These are phyloP conservation scores for Junco hyemalis DNA, from an alignment of 2,113 vertebrate species.

Conservation along the genomic window DNA sequence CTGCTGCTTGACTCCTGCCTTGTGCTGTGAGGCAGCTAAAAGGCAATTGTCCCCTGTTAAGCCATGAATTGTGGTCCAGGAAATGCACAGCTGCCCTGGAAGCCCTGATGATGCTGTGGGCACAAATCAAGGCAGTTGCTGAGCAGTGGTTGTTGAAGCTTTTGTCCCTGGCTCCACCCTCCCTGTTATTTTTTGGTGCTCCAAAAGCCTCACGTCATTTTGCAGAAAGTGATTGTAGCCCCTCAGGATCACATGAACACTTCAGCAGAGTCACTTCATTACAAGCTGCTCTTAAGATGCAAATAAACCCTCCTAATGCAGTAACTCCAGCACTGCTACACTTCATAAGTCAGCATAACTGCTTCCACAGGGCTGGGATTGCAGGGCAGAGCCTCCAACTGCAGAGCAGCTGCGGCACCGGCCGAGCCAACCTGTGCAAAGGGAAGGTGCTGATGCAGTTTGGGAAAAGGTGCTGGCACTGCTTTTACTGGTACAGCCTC, in stretches of 20 bases:
- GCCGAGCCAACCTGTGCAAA: not conserved
- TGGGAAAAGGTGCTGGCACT: not conserved
- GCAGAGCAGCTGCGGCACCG: not conserved
- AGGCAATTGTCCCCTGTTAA: not conserved
- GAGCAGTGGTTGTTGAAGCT: not conserved
- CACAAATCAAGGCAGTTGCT: not conserved
- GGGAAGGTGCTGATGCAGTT: not conserved
- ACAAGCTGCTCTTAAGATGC: conserved; percentile 32
- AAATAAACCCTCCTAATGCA: conserved; percentile 31
- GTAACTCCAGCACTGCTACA: conserved; percentile 11
- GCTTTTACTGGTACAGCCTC: not conserved
- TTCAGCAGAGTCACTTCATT: conserved; percentile 27
- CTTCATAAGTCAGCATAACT: conserved; percentile 16
- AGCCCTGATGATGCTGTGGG: not conserved
- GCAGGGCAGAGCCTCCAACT: not conserved
- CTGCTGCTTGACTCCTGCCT: not conserved
- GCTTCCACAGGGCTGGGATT: not conserved
- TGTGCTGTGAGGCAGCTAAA: not conserved
- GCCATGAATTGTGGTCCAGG: not conserved
- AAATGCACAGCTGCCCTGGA: not conserved
- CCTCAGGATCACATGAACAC: conserved; percentile 3
- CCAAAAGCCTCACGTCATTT: conserved; percentile 15
- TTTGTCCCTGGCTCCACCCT: not conserved
- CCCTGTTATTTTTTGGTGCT: not conserved
- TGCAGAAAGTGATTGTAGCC: conserved; percentile 48